Conservation (phyloP, 2,113 vertebrate genomes). For the Macrotis lagotis region DNA sequence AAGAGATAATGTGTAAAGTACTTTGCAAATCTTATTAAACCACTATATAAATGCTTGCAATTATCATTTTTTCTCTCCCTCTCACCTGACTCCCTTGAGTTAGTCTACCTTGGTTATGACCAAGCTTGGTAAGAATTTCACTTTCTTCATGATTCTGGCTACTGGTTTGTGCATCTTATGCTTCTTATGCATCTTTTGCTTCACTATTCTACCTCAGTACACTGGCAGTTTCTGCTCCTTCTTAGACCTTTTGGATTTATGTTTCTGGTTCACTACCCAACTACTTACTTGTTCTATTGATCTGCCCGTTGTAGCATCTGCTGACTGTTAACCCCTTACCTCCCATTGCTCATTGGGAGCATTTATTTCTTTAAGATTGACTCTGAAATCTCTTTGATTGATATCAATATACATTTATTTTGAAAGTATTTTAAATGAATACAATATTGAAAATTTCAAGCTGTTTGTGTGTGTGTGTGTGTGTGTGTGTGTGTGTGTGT, state of each 20-base stretch:
- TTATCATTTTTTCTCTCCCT: background rate
- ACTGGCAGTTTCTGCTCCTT: background rate
- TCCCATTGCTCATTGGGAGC: slow-evolving; percentile 3
- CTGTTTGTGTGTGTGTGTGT: background rate
- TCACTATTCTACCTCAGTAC: background rate
- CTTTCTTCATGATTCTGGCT: background rate
- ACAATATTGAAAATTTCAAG: slow-evolving; percentile 39
- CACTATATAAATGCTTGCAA: background rate
- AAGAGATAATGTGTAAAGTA: background rate
- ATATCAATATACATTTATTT: slow-evolving; percentile 37
- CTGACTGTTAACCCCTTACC: background rate
- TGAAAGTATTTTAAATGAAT: slow-evolving; percentile 15
- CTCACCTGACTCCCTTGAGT: background rate
- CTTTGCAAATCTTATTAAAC: background rate
- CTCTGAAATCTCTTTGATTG: background rate
- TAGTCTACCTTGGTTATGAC: background rate
- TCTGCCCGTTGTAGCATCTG: background rate
- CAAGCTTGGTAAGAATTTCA: background rate
- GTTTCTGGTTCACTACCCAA: background rate
- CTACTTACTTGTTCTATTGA: background rate
- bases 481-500: too few species aligned
- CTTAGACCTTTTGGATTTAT: background rate
- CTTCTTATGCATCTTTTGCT: background rate
- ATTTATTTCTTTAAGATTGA: slow-evolving; percentile 35
- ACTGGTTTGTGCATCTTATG: background rate